Conservation (phyloP, 2,888 invertebrate genomes). For the Bedellia somnulentella region DNA sequence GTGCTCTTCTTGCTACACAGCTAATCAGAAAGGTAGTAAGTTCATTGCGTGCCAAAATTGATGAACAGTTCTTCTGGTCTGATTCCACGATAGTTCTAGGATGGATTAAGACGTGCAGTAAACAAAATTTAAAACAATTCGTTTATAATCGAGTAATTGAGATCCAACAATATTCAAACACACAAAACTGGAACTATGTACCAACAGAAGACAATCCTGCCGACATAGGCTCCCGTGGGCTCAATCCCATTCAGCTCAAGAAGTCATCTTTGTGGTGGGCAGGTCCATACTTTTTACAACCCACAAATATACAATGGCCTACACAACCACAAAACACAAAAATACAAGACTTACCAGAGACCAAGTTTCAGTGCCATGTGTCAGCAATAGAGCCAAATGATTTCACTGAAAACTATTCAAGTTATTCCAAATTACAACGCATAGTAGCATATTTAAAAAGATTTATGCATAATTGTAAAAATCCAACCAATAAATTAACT, state of each 20-base stretch:
- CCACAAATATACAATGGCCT: conserved; percentile 4
- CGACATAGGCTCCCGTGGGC: conserved; percentile 9
- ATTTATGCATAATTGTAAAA: not conserved
- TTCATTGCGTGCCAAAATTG: conserved; percentile 6
- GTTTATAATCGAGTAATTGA: conserved; percentile 11
- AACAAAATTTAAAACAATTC: conserved; percentile 9
- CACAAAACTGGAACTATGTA: conserved; percentile 9
- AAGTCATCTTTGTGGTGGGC: conserved; percentile 9
- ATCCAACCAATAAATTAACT: not conserved
- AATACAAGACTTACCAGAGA: conserved; percentile 1
- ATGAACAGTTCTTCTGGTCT: conserved; percentile 7
- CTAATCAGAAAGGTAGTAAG: conserved; percentile 2
- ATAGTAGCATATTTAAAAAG: no score
- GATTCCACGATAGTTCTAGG: conserved; percentile 13
- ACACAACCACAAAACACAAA: not conserved
- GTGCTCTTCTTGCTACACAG: conserved; percentile 2
- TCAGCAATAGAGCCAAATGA: not conserved
- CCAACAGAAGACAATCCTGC: conserved; percentile 9
- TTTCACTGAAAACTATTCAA: not conserved
- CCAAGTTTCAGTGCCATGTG: not conserved
- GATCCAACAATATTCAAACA: conserved; percentile 6
- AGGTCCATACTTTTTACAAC: conserved; percentile 8
- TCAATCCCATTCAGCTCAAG: conserved; percentile 6
- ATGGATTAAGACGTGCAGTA: conserved; percentile 9
- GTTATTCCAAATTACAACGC: not conserved